phyloP scores from a whole-genome alignment of 2,888 invertebrate species.

The Andrena dorsata region DNA sequence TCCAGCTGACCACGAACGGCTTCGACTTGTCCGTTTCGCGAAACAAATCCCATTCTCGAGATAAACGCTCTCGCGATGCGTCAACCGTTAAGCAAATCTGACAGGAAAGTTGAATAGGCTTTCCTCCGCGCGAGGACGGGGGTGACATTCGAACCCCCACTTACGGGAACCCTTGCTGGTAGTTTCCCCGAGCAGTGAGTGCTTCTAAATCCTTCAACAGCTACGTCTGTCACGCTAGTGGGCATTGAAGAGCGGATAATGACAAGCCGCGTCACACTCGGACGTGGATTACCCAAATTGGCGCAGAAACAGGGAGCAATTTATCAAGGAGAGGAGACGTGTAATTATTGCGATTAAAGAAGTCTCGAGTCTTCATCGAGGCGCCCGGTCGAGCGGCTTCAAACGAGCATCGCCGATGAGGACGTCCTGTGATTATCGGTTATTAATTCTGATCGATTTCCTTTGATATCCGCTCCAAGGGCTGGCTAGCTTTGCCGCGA shows the following conservation, averaged over 20 bases:
- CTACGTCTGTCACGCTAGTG: background rate
- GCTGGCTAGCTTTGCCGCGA: background rate
- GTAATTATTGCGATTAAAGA: conserved; percentile 42
- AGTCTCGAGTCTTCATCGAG: conserved; percentile 23
- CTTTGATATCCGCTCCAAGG: conserved; percentile 9
- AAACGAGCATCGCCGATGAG: conserved; percentile 13
- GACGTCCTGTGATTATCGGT: conserved; percentile 48
- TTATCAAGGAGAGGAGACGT: background rate
- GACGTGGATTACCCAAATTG: background rate
- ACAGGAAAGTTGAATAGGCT: background rate
- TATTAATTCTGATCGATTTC: conserved; percentile 57
- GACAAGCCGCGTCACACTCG: background rate
- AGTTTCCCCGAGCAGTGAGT: background rate
- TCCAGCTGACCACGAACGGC: background rate
- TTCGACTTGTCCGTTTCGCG: background rate
- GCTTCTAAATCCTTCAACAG: background rate
- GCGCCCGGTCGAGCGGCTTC: background rate
- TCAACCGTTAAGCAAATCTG: background rate
- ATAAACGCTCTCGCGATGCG: background rate
- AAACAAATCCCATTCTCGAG: background rate
- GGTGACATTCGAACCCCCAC: too few relatives aligned
- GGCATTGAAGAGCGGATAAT: background rate
- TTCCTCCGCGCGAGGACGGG: background rate
- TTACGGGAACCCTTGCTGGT: too few relatives aligned
- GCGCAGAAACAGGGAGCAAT: background rate